Evolutionary conservation across 1,140 invertebrate species (phyloP), one percentile per base, ranked within the genome.

Genomic region (Phymastichus coffea): DNA sequence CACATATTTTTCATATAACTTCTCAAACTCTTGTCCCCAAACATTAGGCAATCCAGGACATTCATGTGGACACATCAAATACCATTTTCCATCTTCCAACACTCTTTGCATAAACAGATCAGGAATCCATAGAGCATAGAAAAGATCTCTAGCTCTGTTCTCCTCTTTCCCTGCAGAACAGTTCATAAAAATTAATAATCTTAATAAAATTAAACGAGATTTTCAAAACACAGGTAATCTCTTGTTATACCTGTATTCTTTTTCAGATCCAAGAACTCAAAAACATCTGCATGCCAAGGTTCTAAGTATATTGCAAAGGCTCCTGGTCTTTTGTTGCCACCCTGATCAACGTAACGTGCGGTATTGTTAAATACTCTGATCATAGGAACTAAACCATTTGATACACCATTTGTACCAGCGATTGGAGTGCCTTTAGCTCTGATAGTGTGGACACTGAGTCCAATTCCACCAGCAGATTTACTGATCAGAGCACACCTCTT

Each of bases 241-340:
- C n/a, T n/a, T n/a, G n/a, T 15, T 30, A 57, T 67, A 30, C 94
- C 95, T 44, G 91, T 95, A 76, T 99, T 98, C 71, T 97, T 98
- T 65, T 90, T 93, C 28, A 98, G 80, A 73, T 97, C 92, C 40
- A 98, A 77, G 80, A 98, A 99, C 57, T 97, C 94, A 77, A 97
- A 97, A 47, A 99, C 85, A 78, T 99, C 97, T 0, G 95, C 88
- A 81, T 99, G 98, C 98, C 98, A 99, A 2, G 98, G 97, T 77
- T 99, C 98, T 19, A 99, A 71, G 72, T 99, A 99, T 58, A 99
- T 90, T 14, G 97, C 95, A 84, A 98, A 98, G n/a, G 97, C 95
- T 28, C 97, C 96, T n/a, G 97, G 95, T 64, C 96, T 81, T 79
- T 99, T 99, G 70, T 98, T 98, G 22, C 96, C 97, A 26, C 97